phyloP scores from a whole-genome alignment of 2,888 invertebrate species.

The Lamellibrachia satsuma region DNA sequence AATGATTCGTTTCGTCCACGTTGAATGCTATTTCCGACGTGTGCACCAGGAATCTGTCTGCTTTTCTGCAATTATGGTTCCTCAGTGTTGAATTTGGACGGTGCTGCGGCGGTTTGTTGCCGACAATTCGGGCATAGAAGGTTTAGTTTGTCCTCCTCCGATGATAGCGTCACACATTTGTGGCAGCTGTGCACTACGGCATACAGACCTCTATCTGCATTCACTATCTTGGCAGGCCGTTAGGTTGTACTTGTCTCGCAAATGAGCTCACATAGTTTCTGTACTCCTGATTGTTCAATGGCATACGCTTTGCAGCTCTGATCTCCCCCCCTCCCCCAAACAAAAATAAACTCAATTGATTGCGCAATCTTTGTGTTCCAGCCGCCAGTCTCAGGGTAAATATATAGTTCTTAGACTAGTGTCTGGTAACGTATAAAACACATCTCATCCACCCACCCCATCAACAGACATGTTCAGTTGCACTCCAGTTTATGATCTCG shows the following conservation, averaged over 20 bases:
- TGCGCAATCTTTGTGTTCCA: background rate
- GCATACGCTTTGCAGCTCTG: background rate
- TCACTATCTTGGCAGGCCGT: background rate
- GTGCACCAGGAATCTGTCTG: background rate
- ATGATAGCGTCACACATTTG: background rate
- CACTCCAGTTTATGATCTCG: background rate
- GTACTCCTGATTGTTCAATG: background rate
- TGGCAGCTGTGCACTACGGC: background rate
- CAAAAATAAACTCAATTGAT: slow-evolving; percentile 17
- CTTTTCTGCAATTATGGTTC: background rate
- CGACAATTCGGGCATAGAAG: background rate
- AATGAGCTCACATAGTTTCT: background rate
- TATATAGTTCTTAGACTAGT: background rate
- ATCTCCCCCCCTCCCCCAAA: background rate
- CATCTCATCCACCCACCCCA: background rate
- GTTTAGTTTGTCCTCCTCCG: background rate
- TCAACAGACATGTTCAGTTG: background rate
- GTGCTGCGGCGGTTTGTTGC: background rate
- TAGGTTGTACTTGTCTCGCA: background rate
- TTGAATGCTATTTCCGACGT: background rate
- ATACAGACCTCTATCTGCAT: background rate
- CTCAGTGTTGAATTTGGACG: background rate
- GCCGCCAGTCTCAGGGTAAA: background rate
- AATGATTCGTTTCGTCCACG: slow-evolving; percentile 13
- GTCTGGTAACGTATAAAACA: background rate